phyloP scores from a whole-genome alignment of 2,888 invertebrate genomes.

The Dascillus cervinus region DNA sequence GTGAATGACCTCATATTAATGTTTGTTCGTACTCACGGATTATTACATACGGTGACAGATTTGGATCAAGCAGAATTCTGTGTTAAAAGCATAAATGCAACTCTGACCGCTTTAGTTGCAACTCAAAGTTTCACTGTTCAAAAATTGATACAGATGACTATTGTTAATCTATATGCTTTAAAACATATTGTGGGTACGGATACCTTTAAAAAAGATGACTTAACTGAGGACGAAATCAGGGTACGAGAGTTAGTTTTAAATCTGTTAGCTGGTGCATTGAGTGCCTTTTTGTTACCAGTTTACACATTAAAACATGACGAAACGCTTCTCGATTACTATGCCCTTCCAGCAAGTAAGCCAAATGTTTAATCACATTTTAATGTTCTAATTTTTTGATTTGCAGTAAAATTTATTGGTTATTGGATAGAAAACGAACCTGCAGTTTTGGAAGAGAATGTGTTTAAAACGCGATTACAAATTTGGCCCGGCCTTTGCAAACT shows the following conservation, averaged over 20 bases:
- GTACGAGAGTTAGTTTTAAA: slow-evolving; percentile 53
- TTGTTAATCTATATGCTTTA: slow-evolving; percentile 67
- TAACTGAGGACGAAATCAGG: slow-evolving; percentile 51
- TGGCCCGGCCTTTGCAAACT: slow-evolving; percentile 74
- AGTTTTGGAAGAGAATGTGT: slow-evolving; percentile 47
- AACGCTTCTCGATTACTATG: slow-evolving; percentile 54
- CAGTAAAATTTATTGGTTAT: slow-evolving; percentile 68
- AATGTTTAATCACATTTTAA: not conserved
- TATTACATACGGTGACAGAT: slow-evolving; percentile 47
- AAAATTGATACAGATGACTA: slow-evolving; percentile 68
- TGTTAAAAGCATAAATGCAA: slow-evolving; percentile 58
- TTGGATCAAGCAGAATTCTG: slow-evolving; percentile 54
- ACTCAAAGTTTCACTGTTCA: slow-evolving; percentile 70
- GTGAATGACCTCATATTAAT: slow-evolving; percentile 51
- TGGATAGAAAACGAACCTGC: slow-evolving; percentile 57
- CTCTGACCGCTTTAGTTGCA: slow-evolving; percentile 67
- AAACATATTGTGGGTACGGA: slow-evolving; percentile 50
- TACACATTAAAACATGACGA: slow-evolving; percentile 61
- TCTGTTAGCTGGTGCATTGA: slow-evolving; percentile 57
- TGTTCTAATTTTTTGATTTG: slow-evolving; percentile 18
- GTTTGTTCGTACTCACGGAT: slow-evolving; percentile 57
- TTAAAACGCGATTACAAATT: slow-evolving; percentile 56
- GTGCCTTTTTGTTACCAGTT: slow-evolving; percentile 62
- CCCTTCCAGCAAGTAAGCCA: slow-evolving; percentile 58
- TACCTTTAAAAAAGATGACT: slow-evolving; percentile 40